These are phyloP conservation scores for Nemapogon koenigi DNA, from an alignment of 2,888 invertebrate genomes.

Conservation along the genomic window DNA sequence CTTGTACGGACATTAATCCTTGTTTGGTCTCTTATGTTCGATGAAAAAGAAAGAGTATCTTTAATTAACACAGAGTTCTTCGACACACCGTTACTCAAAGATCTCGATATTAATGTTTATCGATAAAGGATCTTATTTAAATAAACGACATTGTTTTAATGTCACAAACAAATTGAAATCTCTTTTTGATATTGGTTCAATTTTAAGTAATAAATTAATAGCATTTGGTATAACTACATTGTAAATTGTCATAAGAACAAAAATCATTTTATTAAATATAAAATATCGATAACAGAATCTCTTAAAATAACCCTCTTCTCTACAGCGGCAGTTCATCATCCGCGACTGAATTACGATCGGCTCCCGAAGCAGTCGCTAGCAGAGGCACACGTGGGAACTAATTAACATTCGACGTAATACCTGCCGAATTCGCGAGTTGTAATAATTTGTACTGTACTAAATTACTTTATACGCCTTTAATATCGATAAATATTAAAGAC, in stretches of 20 bases:
- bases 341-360: conserved; percentile 8
- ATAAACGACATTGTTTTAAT: too few species aligned
- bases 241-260: not conserved
- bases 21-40: not conserved
- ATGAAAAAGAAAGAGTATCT: conserved; percentile 2
- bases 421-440: too few species aligned
- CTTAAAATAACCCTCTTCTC: too few species aligned
- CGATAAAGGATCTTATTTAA: conserved; percentile 6
- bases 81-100: conserved; percentile 8
- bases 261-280: too few species aligned
- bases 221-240: not conserved
- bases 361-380: conserved; percentile 7
- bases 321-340: conserved; percentile 3
- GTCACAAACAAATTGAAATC: not conserved
- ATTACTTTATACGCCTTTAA: too few species aligned
- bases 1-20: conserved; percentile 6
- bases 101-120: conserved; percentile 5
- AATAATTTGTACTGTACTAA: too few species aligned
- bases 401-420: conserved; percentile 8
- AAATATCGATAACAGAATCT: too few species aligned
- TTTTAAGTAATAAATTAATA: not conserved
- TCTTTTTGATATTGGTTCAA: not conserved
- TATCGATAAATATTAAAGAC: too few species aligned
- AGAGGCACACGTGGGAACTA: conserved; percentile 1
- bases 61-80: conserved; percentile 4